Conservation (phyloP, 2,797 vertebrate genomes). For the Manis javanica region DNA sequence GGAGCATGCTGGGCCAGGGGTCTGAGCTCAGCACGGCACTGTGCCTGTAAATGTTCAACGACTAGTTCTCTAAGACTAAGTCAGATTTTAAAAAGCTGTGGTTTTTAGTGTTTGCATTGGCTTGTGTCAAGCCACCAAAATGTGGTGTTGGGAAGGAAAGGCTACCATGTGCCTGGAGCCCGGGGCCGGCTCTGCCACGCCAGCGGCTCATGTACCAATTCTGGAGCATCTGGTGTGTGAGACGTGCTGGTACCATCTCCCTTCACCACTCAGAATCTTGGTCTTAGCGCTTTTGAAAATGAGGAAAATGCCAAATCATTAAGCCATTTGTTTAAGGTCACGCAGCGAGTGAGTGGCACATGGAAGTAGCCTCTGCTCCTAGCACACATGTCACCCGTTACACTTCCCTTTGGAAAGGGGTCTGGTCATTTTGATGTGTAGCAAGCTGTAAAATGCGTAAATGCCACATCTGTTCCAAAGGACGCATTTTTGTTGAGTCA, state of each 20-base stretch:
- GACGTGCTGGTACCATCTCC: background rate
- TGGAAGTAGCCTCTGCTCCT: background rate
- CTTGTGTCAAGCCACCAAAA: background rate
- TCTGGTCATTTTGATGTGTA: background rate
- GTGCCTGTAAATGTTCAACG: background rate
- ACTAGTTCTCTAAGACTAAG: background rate
- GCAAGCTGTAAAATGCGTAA: background rate
- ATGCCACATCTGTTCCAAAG: background rate
- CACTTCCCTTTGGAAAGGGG: background rate
- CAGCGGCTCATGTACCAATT: rapidly evolving
- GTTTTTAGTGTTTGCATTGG: background rate
- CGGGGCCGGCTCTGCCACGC: rapidly evolving
- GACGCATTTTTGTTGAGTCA: background rate
- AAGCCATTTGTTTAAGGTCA: background rate
- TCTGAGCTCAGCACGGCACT: background rate
- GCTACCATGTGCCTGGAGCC: rapidly evolving
- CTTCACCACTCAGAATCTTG: background rate
- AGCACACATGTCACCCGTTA: background rate
- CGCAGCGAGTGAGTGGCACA: background rate
- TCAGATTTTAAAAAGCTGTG: background rate
- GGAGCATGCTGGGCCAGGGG: background rate
- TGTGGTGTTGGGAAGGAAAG: background rate
- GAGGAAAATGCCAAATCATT: background rate
- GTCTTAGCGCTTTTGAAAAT: background rate
- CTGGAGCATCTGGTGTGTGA: background rate